Conservation (phyloP, 2,113 vertebrate species). For the Ramphastos sulfuratus region DNA sequence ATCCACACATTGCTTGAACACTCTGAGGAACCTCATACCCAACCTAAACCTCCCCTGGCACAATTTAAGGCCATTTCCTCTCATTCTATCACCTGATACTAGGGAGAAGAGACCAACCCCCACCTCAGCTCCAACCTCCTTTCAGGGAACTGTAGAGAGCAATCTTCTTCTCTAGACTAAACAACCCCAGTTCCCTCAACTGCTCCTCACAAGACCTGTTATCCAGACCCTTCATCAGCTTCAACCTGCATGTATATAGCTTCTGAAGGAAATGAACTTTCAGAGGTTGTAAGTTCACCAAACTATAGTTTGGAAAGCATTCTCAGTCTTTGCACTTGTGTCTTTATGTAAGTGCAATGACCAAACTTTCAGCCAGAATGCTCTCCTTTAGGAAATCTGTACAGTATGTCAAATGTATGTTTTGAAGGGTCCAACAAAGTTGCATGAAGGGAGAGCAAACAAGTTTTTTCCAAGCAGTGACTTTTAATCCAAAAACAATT, state of each 20-base stretch:
- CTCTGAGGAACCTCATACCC: too few species aligned
- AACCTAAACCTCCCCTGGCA: too few species aligned
- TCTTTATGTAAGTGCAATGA: neutral
- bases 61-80: too few species aligned
- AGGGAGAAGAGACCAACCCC: too few species aligned
- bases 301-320: neutral
- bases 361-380: neutral
- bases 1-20: too few species aligned
- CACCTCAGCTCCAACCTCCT: too few species aligned
- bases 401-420: neutral
- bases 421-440: neutral
- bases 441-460: neutral
- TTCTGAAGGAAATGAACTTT: neutral
- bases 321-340: neutral
- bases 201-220: too few species aligned
- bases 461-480: neutral
- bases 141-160: too few species aligned
- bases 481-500: neutral
- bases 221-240: neutral
- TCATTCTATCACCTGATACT: too few species aligned
- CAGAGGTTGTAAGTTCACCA: neutral
- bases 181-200: too few species aligned
- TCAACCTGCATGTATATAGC: neutral
- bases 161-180: too few species aligned
- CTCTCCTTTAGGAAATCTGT: neutral